A percentile compares a stretch with the other conserved stretches of the same genome.
phyloP scores from a whole-genome alignment of 1,140 invertebrate genomes.

The Pinna nobilis region DNA sequence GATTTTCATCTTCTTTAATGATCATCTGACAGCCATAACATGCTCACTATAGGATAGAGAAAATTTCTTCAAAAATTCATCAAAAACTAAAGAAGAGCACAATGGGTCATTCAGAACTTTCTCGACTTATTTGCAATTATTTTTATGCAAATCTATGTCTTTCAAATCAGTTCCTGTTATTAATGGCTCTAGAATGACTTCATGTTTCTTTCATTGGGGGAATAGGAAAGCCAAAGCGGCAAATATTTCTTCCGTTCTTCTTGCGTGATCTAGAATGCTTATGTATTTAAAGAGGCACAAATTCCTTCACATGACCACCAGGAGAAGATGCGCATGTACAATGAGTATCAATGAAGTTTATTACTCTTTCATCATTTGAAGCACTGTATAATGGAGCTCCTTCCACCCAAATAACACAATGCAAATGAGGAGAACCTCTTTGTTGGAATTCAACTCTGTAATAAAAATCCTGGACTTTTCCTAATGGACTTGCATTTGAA shows the following conservation, averaged over 20 bases:
- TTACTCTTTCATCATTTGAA: slow-evolving; percentile 7
- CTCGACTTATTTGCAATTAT: slow-evolving; percentile 12
- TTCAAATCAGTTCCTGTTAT: slow-evolving; percentile 4
- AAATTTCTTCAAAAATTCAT: slow-evolving; percentile 40
- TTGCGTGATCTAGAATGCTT: slow-evolving; percentile 45
- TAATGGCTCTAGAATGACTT: slow-evolving; percentile 44
- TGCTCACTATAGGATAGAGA: slow-evolving; percentile 39
- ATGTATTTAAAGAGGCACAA: slow-evolving; percentile 27
- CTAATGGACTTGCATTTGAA: slow-evolving; percentile 42
- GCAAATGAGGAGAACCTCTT: slow-evolving; percentile 21
- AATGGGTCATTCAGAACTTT: too few species aligned
- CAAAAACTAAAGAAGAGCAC: too few species aligned
- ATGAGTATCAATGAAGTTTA: slow-evolving; percentile 31
- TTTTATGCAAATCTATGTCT: not conserved
- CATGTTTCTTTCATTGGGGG: slow-evolving; percentile 44
- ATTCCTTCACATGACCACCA: not conserved
- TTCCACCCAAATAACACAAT: slow-evolving; percentile 53
- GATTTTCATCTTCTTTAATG: slow-evolving; percentile 32
- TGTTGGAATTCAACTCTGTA: slow-evolving; percentile 26
- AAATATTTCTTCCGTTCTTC: slow-evolving; percentile 34
- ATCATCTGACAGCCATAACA: slow-evolving; percentile 40
- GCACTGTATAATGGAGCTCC: slow-evolving; percentile 58
- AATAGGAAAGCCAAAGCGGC: slow-evolving; percentile 49
- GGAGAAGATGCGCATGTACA: not conserved
- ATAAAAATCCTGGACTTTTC: slow-evolving; percentile 6